Percentiles rank a stretch among this genome's conserved stretches.
phyloP scores from a whole-genome alignment of 2,797 vertebrate genomes.

The Amblyraja radiata region DNA sequence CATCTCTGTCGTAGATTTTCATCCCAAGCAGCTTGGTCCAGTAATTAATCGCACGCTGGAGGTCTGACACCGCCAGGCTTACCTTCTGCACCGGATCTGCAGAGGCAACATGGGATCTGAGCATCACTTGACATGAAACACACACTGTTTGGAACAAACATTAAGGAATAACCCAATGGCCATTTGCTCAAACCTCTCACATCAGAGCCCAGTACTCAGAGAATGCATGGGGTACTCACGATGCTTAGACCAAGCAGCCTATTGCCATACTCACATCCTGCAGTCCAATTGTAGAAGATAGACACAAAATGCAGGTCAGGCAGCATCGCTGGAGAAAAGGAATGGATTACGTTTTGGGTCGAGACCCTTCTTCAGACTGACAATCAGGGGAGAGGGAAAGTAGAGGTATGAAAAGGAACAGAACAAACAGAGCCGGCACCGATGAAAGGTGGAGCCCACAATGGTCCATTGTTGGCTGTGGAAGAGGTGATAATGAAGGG shows the following conservation, averaged over 20 bases:
- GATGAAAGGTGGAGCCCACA: too few relatives aligned
- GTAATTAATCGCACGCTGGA: slow-evolving; percentile 74
- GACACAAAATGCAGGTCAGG: background rate
- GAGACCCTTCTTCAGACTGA: too few relatives aligned
- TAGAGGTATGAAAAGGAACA: too few relatives aligned
- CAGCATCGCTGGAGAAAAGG: too few relatives aligned
- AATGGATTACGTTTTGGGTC: too few relatives aligned
- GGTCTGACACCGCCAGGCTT: slow-evolving; percentile 77
- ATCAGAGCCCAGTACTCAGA: too few relatives aligned
- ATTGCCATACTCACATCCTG: background rate
- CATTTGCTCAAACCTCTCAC: too few relatives aligned
- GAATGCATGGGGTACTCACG: background rate
- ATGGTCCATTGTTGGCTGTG: too few relatives aligned
- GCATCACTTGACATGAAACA: background rate
- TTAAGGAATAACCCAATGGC: too few relatives aligned
- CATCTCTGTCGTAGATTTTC: slow-evolving; percentile 75
- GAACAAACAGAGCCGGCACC: too few relatives aligned
- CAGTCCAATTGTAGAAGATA: background rate
- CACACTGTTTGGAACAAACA: background rate
- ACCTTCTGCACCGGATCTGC: slow-evolving; percentile 87
- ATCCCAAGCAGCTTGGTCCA: slow-evolving; percentile 81
- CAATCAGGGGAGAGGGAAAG: too few relatives aligned
- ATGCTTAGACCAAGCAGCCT: background rate
- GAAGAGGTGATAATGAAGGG: too few relatives aligned
- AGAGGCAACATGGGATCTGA: background rate